Percentiles rank a stretch among this genome's conserved stretches.
Evolutionary conservation across 1,140 invertebrate species (phyloP).

Genomic region (Tetramorium parvispinum): DNA sequence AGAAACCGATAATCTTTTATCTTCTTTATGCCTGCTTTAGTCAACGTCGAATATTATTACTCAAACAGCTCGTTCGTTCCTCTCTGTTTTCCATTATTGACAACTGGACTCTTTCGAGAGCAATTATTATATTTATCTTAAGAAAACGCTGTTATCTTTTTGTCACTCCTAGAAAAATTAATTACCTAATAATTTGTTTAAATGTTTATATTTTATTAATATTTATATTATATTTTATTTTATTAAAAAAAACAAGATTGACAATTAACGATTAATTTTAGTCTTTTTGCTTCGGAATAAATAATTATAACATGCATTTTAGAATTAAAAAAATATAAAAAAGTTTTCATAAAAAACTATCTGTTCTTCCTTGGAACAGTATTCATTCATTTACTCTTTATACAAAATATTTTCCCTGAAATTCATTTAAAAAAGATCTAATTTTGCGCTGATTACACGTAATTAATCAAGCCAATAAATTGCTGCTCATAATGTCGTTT

Average conservation of each 20-base stretch:
- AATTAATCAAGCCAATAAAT: background rate
- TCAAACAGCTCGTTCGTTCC: background rate
- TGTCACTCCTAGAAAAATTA: background rate
- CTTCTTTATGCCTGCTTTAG: slow-evolving; percentile 17
- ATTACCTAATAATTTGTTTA: background rate
- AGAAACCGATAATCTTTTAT: slow-evolving; percentile 51
- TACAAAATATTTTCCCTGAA: background rate
- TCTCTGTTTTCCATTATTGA: background rate
- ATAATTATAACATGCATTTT: background rate
- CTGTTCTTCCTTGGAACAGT: background rate
- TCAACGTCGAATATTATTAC: slow-evolving; percentile 14
- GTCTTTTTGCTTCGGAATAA: background rate
- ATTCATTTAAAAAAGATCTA: background rate
- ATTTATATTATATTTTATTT: no score
- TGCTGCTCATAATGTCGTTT: background rate
- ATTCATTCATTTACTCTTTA: background rate
- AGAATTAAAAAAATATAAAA: background rate
- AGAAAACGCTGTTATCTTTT: background rate
- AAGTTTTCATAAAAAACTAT: background rate
- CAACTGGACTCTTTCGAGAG: background rate
- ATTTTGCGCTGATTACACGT: background rate
- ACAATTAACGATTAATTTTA: background rate
- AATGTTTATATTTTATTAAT: background rate
- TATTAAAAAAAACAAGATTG: background rate
- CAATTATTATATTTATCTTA: slow-evolving; percentile 15